Base-by-base conservation (phyloP, 2,113 vertebrate species). In the Sciurus niger region DNA sequence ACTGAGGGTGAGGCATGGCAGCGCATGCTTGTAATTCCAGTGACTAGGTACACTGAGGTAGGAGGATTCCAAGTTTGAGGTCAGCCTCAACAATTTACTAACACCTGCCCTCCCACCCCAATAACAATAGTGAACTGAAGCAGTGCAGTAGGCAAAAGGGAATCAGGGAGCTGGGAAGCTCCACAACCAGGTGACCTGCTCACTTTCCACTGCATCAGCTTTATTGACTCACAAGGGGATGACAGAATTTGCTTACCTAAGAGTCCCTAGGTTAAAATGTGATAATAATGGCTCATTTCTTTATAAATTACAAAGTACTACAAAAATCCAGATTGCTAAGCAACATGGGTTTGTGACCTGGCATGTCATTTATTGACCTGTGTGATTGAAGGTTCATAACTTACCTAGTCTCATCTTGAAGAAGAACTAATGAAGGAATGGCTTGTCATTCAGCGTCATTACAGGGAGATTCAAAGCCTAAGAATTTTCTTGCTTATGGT, bases 141-240 rank as follows among this genome's bases (percentile, higher is more conserved):
- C n/a, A 0, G 9, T 17, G 37, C 2, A 0, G 58, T 2, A 13
- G 30, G 34, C 17, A 18, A 22, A 88, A 28, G 37, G 37, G 12
- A 20, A 18, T 4, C 2, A 43, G 53, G 34, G 16, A 58, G 48
- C 25, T 22, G 25, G 25, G 60, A 55, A 13, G 6, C 74, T 60
- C 30, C 0, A 32, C 0, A 12, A 43, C 30, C 3, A 3, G 55
- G 13, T 55, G 32, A 55, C 22, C 32, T 17, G 25, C 11, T 63
- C 24, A 30, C 6, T 40, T 17, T 58, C 34, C 46, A 37, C 13
- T 68, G 34, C 24, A 40, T 68, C 34, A 37, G 28, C 32, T 58
- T 68, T 84, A 30, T 6, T 4, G 32, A 80, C 25, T n/a, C n/a
- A 30, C 16, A 65, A 53, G 2, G 84, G 18, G 6, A 70, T 34